Base-by-base conservation (phyloP, 2,888 invertebrate species). In the Ligdia adustata region DNA sequence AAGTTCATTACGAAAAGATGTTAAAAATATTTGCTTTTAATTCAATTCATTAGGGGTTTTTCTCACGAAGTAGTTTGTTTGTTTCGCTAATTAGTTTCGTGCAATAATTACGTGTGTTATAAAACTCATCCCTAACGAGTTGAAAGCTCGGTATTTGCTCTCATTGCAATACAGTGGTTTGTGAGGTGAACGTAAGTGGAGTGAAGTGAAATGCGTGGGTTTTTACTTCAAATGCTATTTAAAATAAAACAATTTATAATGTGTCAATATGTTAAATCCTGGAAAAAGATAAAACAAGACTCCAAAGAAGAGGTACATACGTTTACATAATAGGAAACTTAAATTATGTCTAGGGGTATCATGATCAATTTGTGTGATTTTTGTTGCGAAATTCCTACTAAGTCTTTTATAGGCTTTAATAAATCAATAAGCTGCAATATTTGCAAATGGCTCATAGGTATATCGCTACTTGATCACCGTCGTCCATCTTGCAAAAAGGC, bases 211-310 rank as follows among this genome's bases (percentile, higher is more conserved):
- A 68, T 63, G 60, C 39, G 39, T 31, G 47, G 33, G 31, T 53
- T 62, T 9, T 20, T 64, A 4, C 9, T 38, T 33, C 48, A 48
- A 32, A 24, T 59, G 35, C 44, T 48, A n/a, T 34, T 37, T 13
- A 62, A 56, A 53, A 9, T 66, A 18, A 64, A 62, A 51, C 43
- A 55, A 35, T 34, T 60, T 9, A 3, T 62, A 27, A 32, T 43
- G 14, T 45, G 32, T 32, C 52, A 52, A 16, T 14, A 41, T 46
- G 31, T 46, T 18, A 48, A 7, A 5, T 32, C 16, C 27, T 24
- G 40, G 18, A 29, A 35, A 11, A 46, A 48, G 32, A 44, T 48
- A 26, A 42, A 37, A 4, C 6, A 18, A 6, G 11, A 18, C 4
- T 29, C 45, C 13, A 43, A 48, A 12, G 7, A n/a, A 4, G 22